Percentiles rank a stretch among this genome's conserved stretches.
Conservation (phyloP, 2,113 vertebrate species). For the Dipodomys merriami region DNA sequence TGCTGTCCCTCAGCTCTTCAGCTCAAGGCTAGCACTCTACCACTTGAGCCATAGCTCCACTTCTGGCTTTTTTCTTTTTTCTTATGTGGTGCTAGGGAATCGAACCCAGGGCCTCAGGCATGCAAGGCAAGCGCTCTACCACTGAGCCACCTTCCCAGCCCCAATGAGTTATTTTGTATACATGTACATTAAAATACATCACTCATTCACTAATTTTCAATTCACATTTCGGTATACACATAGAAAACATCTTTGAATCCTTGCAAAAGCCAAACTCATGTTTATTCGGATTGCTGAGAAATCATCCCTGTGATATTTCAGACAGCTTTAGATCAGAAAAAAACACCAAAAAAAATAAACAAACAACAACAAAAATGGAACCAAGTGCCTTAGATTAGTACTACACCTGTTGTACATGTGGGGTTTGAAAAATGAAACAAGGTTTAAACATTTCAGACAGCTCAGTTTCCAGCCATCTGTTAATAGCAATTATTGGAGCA, state of each 20-base stretch:
- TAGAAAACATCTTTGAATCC: neutral
- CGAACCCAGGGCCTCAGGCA: no score
- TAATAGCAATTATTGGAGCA: neutral
- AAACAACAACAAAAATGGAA: neutral
- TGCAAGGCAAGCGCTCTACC: no score
- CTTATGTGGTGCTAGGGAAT: no score
- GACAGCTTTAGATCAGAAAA: neutral
- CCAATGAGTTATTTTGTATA: slow-evolving; percentile 8
- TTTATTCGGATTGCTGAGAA: neutral
- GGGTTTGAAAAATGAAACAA: neutral
- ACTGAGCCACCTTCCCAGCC: no score
- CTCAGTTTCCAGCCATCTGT: neutral
- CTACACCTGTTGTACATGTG: no score
- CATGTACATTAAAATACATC: neutral
- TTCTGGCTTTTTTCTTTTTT: no score
- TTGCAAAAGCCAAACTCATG: neutral
- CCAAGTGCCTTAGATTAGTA: neutral
- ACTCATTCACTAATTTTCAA: neutral
- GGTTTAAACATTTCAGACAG: neutral
- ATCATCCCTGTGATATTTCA: neutral
- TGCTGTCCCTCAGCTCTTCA: no score
- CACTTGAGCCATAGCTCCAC: no score
- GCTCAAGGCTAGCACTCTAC: no score
- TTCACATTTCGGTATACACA: neutral
- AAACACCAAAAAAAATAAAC: neutral